phyloP scores from a whole-genome alignment of 2,888 invertebrate species.

The Tipula vernalis region DNA sequence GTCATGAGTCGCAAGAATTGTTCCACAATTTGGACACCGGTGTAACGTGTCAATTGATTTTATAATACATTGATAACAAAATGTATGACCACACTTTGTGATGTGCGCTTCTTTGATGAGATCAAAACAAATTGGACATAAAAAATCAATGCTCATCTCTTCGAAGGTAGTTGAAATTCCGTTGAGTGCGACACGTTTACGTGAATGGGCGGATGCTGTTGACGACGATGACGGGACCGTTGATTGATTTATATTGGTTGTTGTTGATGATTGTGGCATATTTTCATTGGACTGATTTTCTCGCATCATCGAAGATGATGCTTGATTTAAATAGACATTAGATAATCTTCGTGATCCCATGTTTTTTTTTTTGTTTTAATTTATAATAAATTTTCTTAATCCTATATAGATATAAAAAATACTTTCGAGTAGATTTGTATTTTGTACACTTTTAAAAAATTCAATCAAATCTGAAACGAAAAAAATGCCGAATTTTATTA shows the following conservation, averaged over 20 bases:
- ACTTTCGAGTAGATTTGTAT: not conserved
- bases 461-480: constrained; percentile 8
- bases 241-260: not conserved
- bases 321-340: not conserved
- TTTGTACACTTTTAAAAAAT: not conserved
- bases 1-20: constrained; percentile 51
- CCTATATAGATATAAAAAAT: not conserved
- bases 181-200: constrained; percentile 20
- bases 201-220: not conserved
- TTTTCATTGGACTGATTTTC: not conserved
- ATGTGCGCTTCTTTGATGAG: constrained; percentile 81
- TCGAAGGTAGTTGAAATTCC: constrained; percentile 37
- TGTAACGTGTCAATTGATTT: constrained; percentile 50
- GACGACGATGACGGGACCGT: not conserved
- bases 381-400: not conserved
- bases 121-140: constrained; percentile 81
- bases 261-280: not conserved
- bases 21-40: constrained; percentile 76
- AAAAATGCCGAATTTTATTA: constrained; percentile 7
- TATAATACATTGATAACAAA: constrained; percentile 70
- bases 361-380: not conserved
- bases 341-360: not conserved
- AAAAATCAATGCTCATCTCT: constrained; percentile 39
- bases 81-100: constrained; percentile 86
- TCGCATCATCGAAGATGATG: not conserved